Evolutionary conservation across 2,888 invertebrate species (phyloP).

Genomic region (Itoplectis maculator): DNA sequence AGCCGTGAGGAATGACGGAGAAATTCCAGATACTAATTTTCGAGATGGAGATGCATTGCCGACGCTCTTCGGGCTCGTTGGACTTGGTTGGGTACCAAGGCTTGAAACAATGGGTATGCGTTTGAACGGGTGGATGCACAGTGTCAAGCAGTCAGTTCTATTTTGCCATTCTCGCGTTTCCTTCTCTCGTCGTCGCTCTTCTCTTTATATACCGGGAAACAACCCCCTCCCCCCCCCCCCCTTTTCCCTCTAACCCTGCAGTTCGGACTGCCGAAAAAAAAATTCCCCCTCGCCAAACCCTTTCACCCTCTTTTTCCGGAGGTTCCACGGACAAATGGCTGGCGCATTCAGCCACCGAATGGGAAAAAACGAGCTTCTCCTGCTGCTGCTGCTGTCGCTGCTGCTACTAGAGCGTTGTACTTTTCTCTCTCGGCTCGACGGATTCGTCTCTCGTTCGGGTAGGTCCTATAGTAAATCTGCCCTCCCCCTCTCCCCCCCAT

Average conservation of each 20-base stretch:
- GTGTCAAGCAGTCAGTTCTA: slow-evolving; percentile 61
- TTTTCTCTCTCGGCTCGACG: slow-evolving; percentile 54
- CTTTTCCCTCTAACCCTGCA: too few relatives aligned
- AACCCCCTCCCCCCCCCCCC: too few relatives aligned
- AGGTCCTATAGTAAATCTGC: slow-evolving; percentile 43
- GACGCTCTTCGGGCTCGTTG: slow-evolving; percentile 44
- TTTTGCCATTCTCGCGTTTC: slow-evolving; percentile 43
- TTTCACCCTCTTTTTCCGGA: slow-evolving; percentile 49
- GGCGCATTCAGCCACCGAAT: slow-evolving; percentile 55
- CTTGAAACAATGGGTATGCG: slow-evolving; percentile 57
- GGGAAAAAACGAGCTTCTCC: slow-evolving; percentile 27
- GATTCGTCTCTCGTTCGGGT: slow-evolving; percentile 55
- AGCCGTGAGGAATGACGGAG: slow-evolving; percentile 40
- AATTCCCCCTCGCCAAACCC: slow-evolving; percentile 26
- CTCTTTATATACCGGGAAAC: background rate
- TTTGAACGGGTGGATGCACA: slow-evolving; percentile 62
- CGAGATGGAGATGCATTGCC: slow-evolving; percentile 50
- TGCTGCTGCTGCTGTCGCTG: background rate
- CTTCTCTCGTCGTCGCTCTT: slow-evolving; percentile 20
- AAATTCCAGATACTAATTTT: slow-evolving; percentile 57
- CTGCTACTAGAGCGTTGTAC: slow-evolving; percentile 27
- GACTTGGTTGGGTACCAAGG: slow-evolving; percentile 43
- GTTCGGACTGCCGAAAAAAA: background rate
- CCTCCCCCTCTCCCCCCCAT: slow-evolving; percentile 13
- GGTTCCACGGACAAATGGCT: slow-evolving; percentile 56